phyloP scores from a whole-genome alignment of 2,113 vertebrate genomes.

The Phodopus roborovskii region DNA sequence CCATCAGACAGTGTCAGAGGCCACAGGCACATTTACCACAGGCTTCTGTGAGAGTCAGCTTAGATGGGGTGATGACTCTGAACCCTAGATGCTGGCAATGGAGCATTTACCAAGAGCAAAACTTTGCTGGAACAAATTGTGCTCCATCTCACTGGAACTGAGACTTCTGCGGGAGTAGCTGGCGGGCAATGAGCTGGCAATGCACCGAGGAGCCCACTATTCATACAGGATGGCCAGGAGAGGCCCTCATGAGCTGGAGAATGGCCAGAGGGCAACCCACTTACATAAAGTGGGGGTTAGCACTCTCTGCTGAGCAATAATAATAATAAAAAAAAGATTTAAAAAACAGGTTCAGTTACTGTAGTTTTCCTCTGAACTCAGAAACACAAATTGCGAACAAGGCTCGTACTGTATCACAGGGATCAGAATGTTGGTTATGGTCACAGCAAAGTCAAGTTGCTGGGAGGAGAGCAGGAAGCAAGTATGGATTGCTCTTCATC shows the following conservation, averaged over 20 bases:
- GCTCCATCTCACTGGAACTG: neutral
- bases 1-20: neutral
- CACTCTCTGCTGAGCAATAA: neutral
- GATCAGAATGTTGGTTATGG: neutral
- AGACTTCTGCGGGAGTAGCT: neutral
- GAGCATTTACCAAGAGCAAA: neutral
- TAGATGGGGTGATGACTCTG: neutral
- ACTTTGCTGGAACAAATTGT: neutral
- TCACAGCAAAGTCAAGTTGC: neutral
- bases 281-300: neutral
- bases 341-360: neutral
- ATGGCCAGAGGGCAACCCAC: neutral
- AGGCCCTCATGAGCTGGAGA: neutral
- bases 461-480: neutral
- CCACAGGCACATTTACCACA: neutral
- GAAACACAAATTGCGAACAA: neutral
- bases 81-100: neutral
- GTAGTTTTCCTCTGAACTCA: neutral
- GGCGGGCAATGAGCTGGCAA: neutral
- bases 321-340: too few species aligned
- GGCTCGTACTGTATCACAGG: neutral
- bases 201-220: neutral
- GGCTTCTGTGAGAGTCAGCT: neutral
- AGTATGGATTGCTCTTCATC: neutral
- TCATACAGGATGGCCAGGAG: fast-evolving